Base-by-base conservation (phyloP, 2,888 invertebrate genomes). In the Ormyrus nitidulus region DNA sequence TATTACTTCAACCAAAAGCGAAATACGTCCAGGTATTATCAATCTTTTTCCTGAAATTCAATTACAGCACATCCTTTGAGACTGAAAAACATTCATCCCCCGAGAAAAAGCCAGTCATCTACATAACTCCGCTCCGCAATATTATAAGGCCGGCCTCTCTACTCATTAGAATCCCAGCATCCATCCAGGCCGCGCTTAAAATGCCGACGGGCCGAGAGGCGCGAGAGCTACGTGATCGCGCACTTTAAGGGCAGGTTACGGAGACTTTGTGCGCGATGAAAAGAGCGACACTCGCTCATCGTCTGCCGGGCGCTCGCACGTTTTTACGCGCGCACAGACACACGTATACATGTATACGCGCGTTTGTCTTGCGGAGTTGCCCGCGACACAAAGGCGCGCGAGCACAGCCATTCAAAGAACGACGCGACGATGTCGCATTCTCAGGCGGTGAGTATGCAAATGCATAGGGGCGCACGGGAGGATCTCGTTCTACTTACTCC, bases 391-490 rank as follows among this genome's bases (percentile, higher is more conserved):
- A 75, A 76, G 79, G 62, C 66, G 62, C 66, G 62, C 77, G 34
- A 56, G 72, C 64, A 19, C 13, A 2, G 49, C 46, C 65, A 71
- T 58, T 75, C 61, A 66, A n/a, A 65, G 44, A 59, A 51, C 34
- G 73, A 11, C 46, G 44, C n/a, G 46, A 46, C 48, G 48, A 73
- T 34, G 34, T 34, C 34, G 34, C 46, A 80, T 82, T 82, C 79
- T 73, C 81, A 81, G 79, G 65, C 69, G 79, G 75, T 34, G 75
- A 75, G 75, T 82, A 82, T 82, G 82, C 75, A 71, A 82, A 82
- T 82, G 65, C n/a, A 64, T 51, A 53, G 69, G 74, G 73, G 70
- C 51, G 34, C 53, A 10, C 65, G 64, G 59, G 9, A 54, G 74
- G 48, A 58, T 9, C 54, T 61, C 13, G 51, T 74, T 61, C 61